These are phyloP conservation scores for Ceyx cyanopectus DNA, from an alignment of 2,113 vertebrate species.

Conservation along the genomic window DNA sequence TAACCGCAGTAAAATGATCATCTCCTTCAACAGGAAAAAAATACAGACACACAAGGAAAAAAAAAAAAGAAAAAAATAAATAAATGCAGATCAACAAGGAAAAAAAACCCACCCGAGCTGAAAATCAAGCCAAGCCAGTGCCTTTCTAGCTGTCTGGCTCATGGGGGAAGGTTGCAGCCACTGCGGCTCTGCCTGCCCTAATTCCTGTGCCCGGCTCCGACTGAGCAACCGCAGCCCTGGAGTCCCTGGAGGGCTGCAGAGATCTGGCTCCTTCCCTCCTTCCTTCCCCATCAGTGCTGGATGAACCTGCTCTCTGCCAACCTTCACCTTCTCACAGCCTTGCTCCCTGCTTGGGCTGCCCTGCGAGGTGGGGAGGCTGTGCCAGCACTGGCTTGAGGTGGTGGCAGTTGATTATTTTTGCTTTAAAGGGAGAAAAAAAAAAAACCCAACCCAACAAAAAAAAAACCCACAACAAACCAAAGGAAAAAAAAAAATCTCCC, in stretches of 20 bases:
- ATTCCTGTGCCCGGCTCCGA: constrained; percentile 13
- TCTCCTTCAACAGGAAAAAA: not conserved
- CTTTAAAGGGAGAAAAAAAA: not conserved
- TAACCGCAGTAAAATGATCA: not conserved
- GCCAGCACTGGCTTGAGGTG: not conserved
- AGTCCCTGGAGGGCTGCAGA: constrained; percentile 17
- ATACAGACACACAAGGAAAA: fast-evolving
- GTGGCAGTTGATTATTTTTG: not conserved
- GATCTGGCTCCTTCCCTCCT: not conserved
- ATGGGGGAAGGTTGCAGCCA: not conserved
- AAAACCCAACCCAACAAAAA: not conserved
- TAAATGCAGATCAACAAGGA: not conserved
- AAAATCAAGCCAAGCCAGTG: not conserved
- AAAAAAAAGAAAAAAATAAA: not conserved
- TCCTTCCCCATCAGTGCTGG: not conserved
- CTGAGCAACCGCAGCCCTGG: constrained; percentile 40
- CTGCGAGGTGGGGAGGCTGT: not conserved
- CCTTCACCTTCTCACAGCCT: not conserved
- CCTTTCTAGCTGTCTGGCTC: constrained; percentile 35
- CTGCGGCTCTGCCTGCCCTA: constrained; percentile 44
- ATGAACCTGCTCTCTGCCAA: not conserved
- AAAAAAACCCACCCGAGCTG: not conserved
- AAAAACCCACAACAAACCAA: not conserved
- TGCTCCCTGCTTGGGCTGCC: not conserved
- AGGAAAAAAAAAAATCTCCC: not conserved